phyloP scores from a whole-genome alignment of 2,888 invertebrate genomes.

The Tigriopus californicus region DNA sequence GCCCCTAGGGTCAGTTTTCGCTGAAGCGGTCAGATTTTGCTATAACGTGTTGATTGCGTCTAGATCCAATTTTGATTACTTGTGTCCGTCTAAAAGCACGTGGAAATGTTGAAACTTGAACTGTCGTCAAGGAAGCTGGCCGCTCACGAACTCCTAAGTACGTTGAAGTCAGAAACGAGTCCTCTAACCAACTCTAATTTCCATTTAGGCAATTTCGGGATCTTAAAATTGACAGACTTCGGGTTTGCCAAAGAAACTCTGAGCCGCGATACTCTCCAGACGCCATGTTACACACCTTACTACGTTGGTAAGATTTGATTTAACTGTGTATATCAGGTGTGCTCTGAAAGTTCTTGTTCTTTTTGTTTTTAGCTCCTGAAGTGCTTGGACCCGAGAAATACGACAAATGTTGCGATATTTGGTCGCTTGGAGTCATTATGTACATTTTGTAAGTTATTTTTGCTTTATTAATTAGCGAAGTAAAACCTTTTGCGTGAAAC shows the following conservation, averaged over 20 bases:
- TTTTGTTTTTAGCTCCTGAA: constrained; percentile 42
- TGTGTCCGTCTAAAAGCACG: no score
- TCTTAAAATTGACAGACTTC: constrained; percentile 91
- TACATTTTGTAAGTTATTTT: constrained; percentile 61
- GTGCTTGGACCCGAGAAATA: constrained; percentile 92
- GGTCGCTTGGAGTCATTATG: constrained; percentile 98
- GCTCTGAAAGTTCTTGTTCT: background rate
- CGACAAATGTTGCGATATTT: constrained; percentile 96
- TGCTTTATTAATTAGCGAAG: background rate
- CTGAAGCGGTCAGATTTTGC: no score
- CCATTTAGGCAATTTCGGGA: constrained; percentile 20
- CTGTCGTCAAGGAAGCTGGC: no score
- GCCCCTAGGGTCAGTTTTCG: no score
- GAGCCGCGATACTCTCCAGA: constrained; percentile 70
- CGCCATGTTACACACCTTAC: constrained; percentile 97
- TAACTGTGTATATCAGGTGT: background rate
- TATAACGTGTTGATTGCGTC: no score
- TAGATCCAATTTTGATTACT: no score
- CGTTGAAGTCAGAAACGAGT: no score
- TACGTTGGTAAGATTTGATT: constrained; percentile 57
- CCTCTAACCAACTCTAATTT: no score
- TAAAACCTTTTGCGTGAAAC: background rate
- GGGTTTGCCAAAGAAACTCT: constrained; percentile 94
- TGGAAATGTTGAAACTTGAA: no score
- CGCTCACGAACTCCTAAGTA: no score